Percentiles rank a stretch among this genome's conserved stretches.
phyloP scores from a whole-genome alignment of 2,113 vertebrate genomes.

The Pseudonaja textilis region DNA sequence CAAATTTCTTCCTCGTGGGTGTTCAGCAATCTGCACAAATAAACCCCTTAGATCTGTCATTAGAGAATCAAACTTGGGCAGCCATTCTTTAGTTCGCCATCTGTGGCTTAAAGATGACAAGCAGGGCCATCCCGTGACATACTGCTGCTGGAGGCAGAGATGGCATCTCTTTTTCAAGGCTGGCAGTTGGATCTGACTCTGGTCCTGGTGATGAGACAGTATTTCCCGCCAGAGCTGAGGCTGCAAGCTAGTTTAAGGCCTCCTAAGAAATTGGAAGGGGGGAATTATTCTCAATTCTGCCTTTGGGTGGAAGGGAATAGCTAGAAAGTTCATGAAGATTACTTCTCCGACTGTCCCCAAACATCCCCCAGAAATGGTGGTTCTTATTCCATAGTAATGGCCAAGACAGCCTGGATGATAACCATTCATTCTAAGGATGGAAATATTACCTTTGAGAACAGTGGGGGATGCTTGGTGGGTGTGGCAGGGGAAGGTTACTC shows the following conservation, averaged over 20 bases:
- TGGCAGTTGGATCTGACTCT: not conserved
- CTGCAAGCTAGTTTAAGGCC: not conserved
- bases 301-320: not conserved
- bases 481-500: too few species aligned
- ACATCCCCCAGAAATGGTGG: not conserved
- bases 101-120: not conserved
- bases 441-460: not conserved
- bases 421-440: not conserved
- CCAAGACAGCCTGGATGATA: not conserved
- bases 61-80: constrained; percentile 1
- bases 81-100: not conserved
- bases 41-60: not conserved
- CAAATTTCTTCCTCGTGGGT: not conserved
- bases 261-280: not conserved
- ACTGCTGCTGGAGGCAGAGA: not conserved
- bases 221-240: not conserved
- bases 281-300: not conserved
- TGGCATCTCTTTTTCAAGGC: not conserved
- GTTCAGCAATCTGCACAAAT: not conserved
- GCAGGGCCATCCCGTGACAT: not conserved
- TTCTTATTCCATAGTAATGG: not conserved
- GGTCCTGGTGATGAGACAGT: not conserved
- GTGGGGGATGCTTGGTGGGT: too few species aligned
- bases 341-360: not conserved
- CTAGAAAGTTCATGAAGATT: not conserved